These are phyloP conservation scores for Sinotaia quadrata DNA, from an alignment of 2,888 invertebrate genomes.

Conservation along the genomic window DNA sequence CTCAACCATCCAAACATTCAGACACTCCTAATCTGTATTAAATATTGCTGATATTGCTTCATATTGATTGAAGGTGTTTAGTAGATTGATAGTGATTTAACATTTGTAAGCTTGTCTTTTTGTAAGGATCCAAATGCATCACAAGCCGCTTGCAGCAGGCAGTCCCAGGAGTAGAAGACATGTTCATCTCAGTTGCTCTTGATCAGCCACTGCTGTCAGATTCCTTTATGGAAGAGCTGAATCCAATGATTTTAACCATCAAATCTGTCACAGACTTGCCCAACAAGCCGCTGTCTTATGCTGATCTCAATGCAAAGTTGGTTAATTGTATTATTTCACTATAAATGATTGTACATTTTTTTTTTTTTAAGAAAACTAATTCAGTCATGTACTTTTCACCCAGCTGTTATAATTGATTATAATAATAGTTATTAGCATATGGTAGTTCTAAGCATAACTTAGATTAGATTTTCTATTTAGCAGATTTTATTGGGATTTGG, in stretches of 20 bases:
- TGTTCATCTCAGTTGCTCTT: conserved; percentile 61
- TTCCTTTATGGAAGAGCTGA: conserved; percentile 60
- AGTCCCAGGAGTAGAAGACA: conserved; percentile 63
- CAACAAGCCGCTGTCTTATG: conserved; percentile 56
- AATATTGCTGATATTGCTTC: too few species aligned
- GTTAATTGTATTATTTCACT: conserved; percentile 12
- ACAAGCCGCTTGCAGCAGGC: conserved; percentile 64
- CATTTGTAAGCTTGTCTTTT: too few species aligned
- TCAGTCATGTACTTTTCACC: not conserved
- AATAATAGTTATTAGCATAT: too few species aligned
- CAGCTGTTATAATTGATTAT: too few species aligned
- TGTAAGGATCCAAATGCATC: too few species aligned
- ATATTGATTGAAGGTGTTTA: too few species aligned
- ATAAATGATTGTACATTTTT: not conserved
- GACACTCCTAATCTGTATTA: too few species aligned
- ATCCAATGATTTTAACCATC: conserved; percentile 70
- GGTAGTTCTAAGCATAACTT: too few species aligned
- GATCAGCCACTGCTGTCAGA: conserved; percentile 64
- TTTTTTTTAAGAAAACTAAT: not conserved
- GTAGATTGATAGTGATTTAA: too few species aligned
- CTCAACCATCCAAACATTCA: too few species aligned
- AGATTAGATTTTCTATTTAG: too few species aligned
- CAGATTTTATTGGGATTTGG: too few species aligned
- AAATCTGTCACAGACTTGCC: conserved; percentile 67
- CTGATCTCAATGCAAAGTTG: conserved; percentile 62